Conservation (phyloP, 2,888 invertebrate species). For the Eumacrocentrus americanus region DNA sequence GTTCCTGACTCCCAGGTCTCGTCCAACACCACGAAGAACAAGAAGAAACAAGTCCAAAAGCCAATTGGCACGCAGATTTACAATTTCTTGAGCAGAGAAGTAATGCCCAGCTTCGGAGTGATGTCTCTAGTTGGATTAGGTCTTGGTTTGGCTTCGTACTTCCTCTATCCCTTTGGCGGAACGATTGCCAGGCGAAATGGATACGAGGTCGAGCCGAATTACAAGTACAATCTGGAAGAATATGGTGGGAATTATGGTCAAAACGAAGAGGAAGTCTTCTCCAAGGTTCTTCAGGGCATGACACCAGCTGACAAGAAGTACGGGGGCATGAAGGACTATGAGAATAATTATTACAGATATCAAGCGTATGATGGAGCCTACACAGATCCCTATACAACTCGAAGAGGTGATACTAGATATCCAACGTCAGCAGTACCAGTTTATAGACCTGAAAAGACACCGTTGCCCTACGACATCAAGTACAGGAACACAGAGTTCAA, state of each 20-base stretch:
- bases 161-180: conserved; percentile 76
- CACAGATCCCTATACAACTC: conserved; percentile 62
- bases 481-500: conserved; percentile 52
- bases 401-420: conserved; percentile 43
- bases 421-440: conserved; percentile 38
- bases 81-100: conserved; percentile 78
- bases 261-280: conserved; percentile 78
- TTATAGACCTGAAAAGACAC: conserved; percentile 46
- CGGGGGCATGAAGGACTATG: conserved; percentile 42
- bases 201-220: conserved; percentile 65
- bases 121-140: conserved; percentile 75
- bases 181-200: conserved; percentile 67
- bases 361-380: conserved; percentile 45
- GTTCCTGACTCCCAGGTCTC: conserved; percentile 54
- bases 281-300: conserved; percentile 77
- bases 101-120: conserved; percentile 81
- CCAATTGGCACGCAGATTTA: conserved; percentile 77
- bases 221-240: conserved; percentile 73
- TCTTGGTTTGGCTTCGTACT: conserved; percentile 77
- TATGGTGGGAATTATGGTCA: conserved; percentile 73
- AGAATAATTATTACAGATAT: conserved; percentile 50
- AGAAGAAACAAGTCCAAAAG: conserved; percentile 63
- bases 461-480: conserved; percentile 39
- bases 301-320: conserved; percentile 49
- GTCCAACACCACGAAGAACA: conserved; percentile 65